These are phyloP conservation scores for Carposina sasakii DNA, from an alignment of 1,140 invertebrate species.

Conservation along the genomic window DNA sequence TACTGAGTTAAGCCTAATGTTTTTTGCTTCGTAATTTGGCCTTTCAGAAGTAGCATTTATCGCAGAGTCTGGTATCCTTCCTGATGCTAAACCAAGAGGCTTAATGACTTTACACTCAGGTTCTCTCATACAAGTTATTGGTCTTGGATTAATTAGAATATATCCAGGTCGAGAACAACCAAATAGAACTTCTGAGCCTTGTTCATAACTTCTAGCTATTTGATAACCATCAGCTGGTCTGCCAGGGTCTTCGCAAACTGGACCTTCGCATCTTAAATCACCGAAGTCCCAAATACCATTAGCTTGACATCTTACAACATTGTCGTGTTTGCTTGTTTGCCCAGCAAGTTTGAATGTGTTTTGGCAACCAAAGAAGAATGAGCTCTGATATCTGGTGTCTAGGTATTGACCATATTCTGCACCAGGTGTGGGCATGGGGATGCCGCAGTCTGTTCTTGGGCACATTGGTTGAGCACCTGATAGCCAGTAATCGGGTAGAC, in stretches of 20 bases:
- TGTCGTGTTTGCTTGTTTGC: slow-evolving; percentile 92
- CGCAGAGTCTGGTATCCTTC: slow-evolving; percentile 94
- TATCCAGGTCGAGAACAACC: slow-evolving; percentile 93
- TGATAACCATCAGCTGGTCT: slow-evolving; percentile 93
- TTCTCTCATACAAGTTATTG: slow-evolving; percentile 92
- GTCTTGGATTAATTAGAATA: slow-evolving; percentile 91
- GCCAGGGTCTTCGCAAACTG: slow-evolving; percentile 96
- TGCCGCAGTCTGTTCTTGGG: slow-evolving; percentile 89
- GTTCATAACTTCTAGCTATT: slow-evolving; percentile 93
- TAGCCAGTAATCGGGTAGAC: slow-evolving; percentile 93
- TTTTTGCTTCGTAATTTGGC: slow-evolving; percentile 92
- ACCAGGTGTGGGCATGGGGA: slow-evolving; percentile 90
- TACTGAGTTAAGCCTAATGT: slow-evolving; percentile 92
- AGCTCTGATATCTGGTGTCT: slow-evolving; percentile 92
- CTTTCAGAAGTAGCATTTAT: slow-evolving; percentile 96
- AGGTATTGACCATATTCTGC: slow-evolving; percentile 91
- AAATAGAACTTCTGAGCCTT: slow-evolving; percentile 92
- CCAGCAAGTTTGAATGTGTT: slow-evolving; percentile 96
- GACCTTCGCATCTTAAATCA: slow-evolving; percentile 94
- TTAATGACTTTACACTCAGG: slow-evolving; percentile 95
- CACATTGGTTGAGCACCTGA: slow-evolving; percentile 89
- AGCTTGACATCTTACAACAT: slow-evolving; percentile 91
- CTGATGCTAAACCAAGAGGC: slow-evolving; percentile 92
- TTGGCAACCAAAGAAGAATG: slow-evolving; percentile 97
- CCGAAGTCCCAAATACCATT: slow-evolving; percentile 98